Evolutionary conservation across 2,113 vertebrate genomes (phyloP).

Genomic region (Hyperoodon ampullatus): DNA sequence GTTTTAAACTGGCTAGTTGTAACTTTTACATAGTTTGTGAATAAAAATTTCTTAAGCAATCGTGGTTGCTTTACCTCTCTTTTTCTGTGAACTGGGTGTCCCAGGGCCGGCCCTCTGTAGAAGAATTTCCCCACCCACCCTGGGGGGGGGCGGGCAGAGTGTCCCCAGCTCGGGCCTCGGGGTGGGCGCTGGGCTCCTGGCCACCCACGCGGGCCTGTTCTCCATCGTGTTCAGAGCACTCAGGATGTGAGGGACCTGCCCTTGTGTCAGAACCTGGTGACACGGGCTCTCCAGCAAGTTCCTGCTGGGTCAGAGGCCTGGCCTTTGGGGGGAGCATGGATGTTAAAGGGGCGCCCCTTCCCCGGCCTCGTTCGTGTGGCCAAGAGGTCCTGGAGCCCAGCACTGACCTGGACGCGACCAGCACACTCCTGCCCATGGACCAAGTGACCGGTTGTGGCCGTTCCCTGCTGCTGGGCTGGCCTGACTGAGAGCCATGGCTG

Average conservation of each 20-base stretch:
- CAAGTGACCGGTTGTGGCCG: rapidly evolving
- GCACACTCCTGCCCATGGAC: rapidly evolving
- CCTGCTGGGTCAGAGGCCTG: background rate
- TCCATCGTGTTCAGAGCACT: background rate
- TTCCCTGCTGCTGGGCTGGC: rapidly evolving
- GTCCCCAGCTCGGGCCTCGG: rapidly evolving
- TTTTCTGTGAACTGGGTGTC: background rate
- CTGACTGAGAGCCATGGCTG: rapidly evolving
- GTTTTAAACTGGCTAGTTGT: conserved; percentile 2
- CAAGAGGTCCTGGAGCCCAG: background rate
- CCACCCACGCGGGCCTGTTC: rapidly evolving
- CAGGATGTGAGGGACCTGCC: background rate
- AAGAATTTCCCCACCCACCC: background rate
- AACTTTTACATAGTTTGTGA: conserved; percentile 43
- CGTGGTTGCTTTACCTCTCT: background rate
- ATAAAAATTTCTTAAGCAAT: conserved; percentile 50
- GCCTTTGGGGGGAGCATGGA: rapidly evolving
- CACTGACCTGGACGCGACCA: rapidly evolving
- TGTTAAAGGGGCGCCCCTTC: rapidly evolving
- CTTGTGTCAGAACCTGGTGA: rapidly evolving
- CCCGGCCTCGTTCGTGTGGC: rapidly evolving
- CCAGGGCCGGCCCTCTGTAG: background rate
- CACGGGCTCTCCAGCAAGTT: background rate
- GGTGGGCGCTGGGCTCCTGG: too few relatives aligned
- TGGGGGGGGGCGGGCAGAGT: rapidly evolving